Percentiles rank a stretch among this genome's conserved stretches.
phyloP scores from a whole-genome alignment of 2,113 vertebrate genomes.

The Antigone vipio region DNA sequence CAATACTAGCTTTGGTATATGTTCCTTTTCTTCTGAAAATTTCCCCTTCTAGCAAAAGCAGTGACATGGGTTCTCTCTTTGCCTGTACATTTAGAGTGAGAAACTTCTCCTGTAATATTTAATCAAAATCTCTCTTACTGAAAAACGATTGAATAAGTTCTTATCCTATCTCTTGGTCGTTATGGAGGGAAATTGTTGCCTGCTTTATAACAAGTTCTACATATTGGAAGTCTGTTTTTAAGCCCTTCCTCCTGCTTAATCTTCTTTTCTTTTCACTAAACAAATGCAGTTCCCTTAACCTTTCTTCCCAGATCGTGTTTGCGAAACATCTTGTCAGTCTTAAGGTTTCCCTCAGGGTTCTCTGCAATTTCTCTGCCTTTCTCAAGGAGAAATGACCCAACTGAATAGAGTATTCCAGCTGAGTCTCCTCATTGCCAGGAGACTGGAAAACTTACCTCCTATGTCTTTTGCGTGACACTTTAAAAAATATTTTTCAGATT shows the following conservation, averaged over 20 bases:
- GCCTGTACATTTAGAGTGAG: not conserved
- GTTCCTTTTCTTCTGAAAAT: not conserved
- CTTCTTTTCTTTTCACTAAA: not conserved
- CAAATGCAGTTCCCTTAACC: not conserved
- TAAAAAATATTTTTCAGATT: not conserved
- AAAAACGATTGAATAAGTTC: not conserved
- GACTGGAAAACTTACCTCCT: not conserved
- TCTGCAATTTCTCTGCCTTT: not conserved
- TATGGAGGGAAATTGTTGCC: not conserved
- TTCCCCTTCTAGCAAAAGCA: not conserved
- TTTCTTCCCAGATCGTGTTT: not conserved
- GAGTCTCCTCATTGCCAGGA: not conserved
- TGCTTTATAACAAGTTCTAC: not conserved
- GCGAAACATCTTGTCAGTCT: not conserved
- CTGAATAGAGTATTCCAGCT: not conserved
- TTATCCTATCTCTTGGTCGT: not conserved
- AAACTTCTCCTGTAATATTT: not conserved
- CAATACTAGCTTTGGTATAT: not conserved
- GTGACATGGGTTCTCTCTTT: not conserved
- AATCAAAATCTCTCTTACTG: not conserved
- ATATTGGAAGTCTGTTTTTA: not conserved
- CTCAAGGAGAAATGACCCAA: not conserved
- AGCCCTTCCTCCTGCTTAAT: not conserved
- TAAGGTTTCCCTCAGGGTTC: not conserved
- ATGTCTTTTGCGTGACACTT: not conserved